Percentiles rank a stretch among this genome's conserved stretches.
These are phyloP conservation scores for Melanerpes formicivorus DNA, from an alignment of 2,113 vertebrate species.

Conservation along the genomic window DNA sequence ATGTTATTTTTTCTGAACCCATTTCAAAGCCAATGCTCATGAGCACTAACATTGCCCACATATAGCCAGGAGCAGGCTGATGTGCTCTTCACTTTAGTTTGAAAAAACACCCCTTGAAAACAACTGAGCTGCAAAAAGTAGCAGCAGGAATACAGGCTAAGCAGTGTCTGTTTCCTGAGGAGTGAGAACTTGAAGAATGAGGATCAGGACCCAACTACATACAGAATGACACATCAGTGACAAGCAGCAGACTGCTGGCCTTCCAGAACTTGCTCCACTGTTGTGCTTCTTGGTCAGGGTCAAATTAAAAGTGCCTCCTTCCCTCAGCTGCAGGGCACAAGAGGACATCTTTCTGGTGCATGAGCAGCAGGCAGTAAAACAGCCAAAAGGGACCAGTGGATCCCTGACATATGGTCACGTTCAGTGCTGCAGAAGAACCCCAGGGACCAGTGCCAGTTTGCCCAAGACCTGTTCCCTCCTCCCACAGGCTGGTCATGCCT, in stretches of 20 bases:
- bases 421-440: background rate
- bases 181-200: background rate
- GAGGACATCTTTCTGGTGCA: too few relatives aligned
- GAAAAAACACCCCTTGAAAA: background rate
- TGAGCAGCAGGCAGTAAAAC: too few relatives aligned
- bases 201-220: background rate
- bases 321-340: too few relatives aligned
- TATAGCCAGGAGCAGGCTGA: too few relatives aligned
- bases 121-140: background rate
- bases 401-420: too few relatives aligned
- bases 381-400: too few relatives aligned
- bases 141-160: background rate
- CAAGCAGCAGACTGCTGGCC: background rate
- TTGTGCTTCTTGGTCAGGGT: background rate
- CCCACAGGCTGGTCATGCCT: background rate
- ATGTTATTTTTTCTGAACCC: background rate
- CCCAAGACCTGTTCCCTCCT: background rate
- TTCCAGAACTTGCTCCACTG: background rate
- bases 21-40: background rate
- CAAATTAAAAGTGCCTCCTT: rapidly evolving
- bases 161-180: background rate
- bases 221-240: background rate
- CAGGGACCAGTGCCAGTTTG: background rate
- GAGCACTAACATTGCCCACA: background rate
- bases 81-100: too few relatives aligned